phyloP scores from a whole-genome alignment of 2,113 vertebrate genomes.

The Lontra canadensis region DNA sequence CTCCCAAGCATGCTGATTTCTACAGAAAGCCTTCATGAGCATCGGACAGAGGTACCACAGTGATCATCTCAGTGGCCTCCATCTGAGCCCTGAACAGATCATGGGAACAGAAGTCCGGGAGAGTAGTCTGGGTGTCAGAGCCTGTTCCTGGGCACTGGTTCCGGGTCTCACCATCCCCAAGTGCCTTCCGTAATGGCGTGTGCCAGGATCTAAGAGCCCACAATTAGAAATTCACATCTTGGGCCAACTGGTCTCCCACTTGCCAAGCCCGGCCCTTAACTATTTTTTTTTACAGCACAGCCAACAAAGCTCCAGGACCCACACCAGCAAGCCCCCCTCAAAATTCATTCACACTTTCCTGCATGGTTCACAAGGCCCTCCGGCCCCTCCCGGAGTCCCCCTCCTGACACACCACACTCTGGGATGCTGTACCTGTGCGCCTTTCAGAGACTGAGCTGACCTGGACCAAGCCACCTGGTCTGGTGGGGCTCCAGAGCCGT shows the following conservation, averaged over 20 bases:
- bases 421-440: background rate
- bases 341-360: background rate
- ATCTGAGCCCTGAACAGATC: background rate
- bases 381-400: background rate
- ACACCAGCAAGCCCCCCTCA: background rate
- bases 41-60: background rate
- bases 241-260: background rate
- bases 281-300: background rate
- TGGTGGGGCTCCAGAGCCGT: background rate
- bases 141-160: background rate
- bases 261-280: background rate
- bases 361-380: no score
- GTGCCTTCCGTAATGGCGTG: background rate
- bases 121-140: background rate
- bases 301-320: background rate
- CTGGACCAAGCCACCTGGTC: background rate
- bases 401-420: no score
- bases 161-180: background rate
- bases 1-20: background rate
- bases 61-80: background rate
- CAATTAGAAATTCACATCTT: background rate
- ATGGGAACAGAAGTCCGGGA: accelerated
- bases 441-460: background rate
- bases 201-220: background rate
- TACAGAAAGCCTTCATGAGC: background rate